A percentile compares a stretch with the other conserved stretches of the same genome.
These are phyloP conservation scores for Drosophila tripunctata DNA, from an alignment of 2,888 invertebrate species.

Conservation along the genomic window DNA sequence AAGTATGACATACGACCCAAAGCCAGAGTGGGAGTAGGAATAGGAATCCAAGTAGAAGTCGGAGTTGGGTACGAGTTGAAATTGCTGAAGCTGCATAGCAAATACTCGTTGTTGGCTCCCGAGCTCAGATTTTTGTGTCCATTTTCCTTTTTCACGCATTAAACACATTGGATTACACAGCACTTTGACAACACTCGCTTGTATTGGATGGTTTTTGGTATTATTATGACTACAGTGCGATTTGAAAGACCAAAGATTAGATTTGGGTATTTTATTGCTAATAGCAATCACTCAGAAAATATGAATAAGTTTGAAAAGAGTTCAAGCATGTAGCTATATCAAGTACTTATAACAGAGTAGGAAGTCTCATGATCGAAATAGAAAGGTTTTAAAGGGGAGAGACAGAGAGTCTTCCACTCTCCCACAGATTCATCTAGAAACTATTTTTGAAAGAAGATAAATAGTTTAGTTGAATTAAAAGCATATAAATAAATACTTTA, in stretches of 20 bases:
- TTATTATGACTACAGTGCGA: neutral
- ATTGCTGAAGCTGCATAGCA: neutral
- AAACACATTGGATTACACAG: slow-evolving; percentile 10
- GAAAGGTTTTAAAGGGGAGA: no score
- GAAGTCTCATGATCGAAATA: no score
- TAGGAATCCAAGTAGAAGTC: neutral
- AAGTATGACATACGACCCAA: slow-evolving; percentile 72
- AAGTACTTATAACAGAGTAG: no score
- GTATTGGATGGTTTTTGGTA: neutral
- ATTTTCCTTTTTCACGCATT: neutral
- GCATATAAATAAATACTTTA: no score
- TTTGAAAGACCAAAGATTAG: neutral
- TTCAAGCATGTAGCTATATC: no score
- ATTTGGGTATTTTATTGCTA: neutral
- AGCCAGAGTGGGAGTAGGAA: neutral
- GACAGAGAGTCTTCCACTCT: no score
- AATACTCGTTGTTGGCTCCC: neutral
- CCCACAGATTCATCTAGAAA: no score
- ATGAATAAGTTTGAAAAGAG: neutral
- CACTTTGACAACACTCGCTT: neutral
- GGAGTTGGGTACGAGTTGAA: neutral
- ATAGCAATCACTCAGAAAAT: neutral
- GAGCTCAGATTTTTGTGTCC: neutral
- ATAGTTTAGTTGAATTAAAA: no score
- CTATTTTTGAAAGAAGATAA: no score